Evolutionary conservation across 2,797 vertebrate genomes (phyloP), one percentile per base, ranked within the genome.

Genomic region (Chloroceryle amazona): DNA sequence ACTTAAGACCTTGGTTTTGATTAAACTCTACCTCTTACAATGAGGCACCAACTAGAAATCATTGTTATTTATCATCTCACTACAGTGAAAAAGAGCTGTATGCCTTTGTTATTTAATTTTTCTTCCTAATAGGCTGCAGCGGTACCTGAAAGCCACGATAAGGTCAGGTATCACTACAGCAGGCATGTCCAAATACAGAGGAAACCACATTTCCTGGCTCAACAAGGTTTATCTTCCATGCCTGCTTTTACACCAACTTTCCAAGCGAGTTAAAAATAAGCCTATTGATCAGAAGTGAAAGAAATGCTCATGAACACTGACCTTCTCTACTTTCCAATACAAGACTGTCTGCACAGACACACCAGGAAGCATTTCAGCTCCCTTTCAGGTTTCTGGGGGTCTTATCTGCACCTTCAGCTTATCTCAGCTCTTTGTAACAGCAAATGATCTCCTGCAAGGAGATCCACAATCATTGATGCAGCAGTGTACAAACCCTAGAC

Each of bases 1-100:
- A 72, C 25, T 89, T 95, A 95, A 96, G 98, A 65, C 7, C 49
- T 89, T 31, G 25, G 1, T 42, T 97, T 91, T 75, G 44, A 96
- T 82, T 96, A 86, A 94, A 72, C 21, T 75, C 66, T 89, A 33
- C 60, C 72, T 93, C 81, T 84, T 89, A 89, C 67, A 95, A 68
- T 12, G 22, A 39, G 44, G 71, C 29, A 57, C 22, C 52, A 11
- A 25, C 46, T 23, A 60, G 44, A 92, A 81, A n/a, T 26, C 47
- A 23, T 8, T 39, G 55, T 17, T 31, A 47, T 73, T 90, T 60
- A 71, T 62, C 49, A 47, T 13, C 66, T 74, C 8, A 31, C 37
- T 35, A 20, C 47, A 71, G 55, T 3, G 3, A 44, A 60, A 35
- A 47, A 86, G 89, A 58, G 49, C 65, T 75, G 71, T 76, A 14